These are phyloP conservation scores for Cotesia vestalis DNA, from an alignment of 1,140 invertebrate species.

Conservation along the genomic window DNA sequence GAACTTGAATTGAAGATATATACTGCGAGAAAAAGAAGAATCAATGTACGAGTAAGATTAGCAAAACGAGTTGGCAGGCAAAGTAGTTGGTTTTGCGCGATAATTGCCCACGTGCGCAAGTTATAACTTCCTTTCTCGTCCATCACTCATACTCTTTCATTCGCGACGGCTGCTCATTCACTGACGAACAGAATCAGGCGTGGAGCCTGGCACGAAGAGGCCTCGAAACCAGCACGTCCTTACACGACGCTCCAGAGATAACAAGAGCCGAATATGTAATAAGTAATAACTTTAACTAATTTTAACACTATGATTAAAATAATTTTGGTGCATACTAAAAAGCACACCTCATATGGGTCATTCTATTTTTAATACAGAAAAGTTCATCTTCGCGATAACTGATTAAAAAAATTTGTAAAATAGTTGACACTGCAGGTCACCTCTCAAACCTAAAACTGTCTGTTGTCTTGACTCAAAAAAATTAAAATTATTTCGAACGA, in stretches of 20 bases:
- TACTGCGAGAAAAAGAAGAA: conserved; percentile 2
- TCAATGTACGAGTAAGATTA: conserved; percentile 11
- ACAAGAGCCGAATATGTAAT: conserved; percentile 8
- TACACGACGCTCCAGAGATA: conserved; percentile 13
- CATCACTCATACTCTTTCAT: conserved; percentile 43
- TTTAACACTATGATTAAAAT: conserved; percentile 6
- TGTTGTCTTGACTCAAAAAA: no score
- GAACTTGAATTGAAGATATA: not conserved
- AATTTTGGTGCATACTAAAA: no score
- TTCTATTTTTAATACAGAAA: no score
- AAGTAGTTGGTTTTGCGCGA: conserved; percentile 47
- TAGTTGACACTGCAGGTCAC: no score
- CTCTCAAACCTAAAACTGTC: no score
- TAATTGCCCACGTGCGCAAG: conserved; percentile 52
- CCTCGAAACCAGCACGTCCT: conserved; percentile 26
- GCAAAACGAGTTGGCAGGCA: conserved; percentile 30
- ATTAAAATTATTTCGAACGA: no score
- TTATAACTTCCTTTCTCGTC: conserved; percentile 43
- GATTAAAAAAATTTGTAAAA: no score
- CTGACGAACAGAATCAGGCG: conserved; percentile 43
- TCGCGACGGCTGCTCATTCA: conserved; percentile 48
- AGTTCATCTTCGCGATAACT: no score
- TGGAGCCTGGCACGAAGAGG: conserved; percentile 55
- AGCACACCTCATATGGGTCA: no score
- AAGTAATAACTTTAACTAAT: not conserved